Evolutionary conservation across 1,140 invertebrate genomes (phyloP).

Genomic region (Drosophila biarmipes): DNA sequence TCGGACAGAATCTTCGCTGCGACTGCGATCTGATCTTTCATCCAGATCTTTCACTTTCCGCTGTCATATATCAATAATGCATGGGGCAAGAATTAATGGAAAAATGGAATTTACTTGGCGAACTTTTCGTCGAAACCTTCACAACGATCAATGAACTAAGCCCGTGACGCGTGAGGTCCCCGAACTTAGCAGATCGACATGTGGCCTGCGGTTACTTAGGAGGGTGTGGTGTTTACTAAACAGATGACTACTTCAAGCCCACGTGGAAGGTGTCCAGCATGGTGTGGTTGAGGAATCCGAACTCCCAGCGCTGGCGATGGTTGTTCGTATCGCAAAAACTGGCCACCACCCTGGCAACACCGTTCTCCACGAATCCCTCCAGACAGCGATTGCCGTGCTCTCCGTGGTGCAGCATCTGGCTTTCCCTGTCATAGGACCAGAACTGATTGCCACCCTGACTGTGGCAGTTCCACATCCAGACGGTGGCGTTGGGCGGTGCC

Average conservation of each 20-base stretch:
- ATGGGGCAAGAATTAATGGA: conserved; percentile 54
- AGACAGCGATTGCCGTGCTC: conserved; percentile 89
- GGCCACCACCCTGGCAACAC: conserved; percentile 87
- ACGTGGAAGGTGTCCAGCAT: conserved; percentile 75
- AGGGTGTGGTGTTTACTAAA: background rate
- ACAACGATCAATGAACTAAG: conserved; percentile 58
- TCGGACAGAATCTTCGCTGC: conserved; percentile 8
- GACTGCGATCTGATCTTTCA: conserved; percentile 11
- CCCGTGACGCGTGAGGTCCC: conserved; percentile 34
- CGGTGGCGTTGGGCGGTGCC: conserved; percentile 87
- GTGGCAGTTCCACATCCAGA: conserved; percentile 90
- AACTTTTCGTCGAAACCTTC: conserved; percentile 53
- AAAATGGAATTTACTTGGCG: conserved; percentile 48
- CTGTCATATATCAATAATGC: conserved; percentile 34
- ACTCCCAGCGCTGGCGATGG: conserved; percentile 92
- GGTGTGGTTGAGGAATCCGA: conserved; percentile 89
- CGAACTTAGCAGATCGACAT: conserved; percentile 38
- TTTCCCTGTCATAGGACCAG: conserved; percentile 90
- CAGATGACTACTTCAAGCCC: conserved; percentile 4
- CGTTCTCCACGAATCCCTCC: conserved; percentile 85
- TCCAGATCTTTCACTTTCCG: conserved; percentile 40
- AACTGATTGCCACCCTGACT: conserved; percentile 91
- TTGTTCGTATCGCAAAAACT: conserved; percentile 88
- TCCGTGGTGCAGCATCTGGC: conserved; percentile 88
- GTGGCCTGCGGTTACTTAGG: conserved; percentile 1